A percentile compares a stretch with the other conserved stretches of the same genome.
These are phyloP conservation scores for Sylvietta virens DNA, from an alignment of 2,113 vertebrate genomes.

Conservation along the genomic window DNA sequence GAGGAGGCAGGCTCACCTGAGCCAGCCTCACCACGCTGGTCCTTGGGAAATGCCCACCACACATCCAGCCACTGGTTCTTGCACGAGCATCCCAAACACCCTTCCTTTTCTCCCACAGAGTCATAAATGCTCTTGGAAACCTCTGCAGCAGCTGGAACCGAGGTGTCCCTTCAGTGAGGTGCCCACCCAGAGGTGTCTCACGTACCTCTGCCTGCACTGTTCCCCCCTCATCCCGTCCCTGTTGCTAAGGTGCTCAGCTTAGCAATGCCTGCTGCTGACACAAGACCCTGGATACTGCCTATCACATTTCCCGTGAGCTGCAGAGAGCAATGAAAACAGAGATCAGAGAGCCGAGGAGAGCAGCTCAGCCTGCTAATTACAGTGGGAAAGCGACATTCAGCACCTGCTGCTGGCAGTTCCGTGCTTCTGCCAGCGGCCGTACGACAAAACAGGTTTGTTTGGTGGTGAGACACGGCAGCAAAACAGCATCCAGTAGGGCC, in stretches of 20 bases:
- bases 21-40: background rate
- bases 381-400: background rate
- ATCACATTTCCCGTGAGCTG: slow-evolving; percentile 28
- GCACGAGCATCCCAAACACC: background rate
- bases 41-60: background rate
- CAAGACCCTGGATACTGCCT: slow-evolving; percentile 7
- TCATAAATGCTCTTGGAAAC: background rate
- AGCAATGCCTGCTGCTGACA: background rate
- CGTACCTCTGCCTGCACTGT: background rate
- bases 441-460: background rate
- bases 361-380: slow-evolving; percentile 30
- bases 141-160: background rate
- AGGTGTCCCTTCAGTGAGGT: background rate
- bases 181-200: background rate
- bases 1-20: slow-evolving; percentile 42
- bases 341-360: background rate
- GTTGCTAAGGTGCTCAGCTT: slow-evolving; percentile 31
- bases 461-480: background rate
- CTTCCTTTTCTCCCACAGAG: background rate
- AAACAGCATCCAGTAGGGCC: background rate
- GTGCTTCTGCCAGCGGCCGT: background rate
- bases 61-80: background rate
- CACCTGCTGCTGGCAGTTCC: slow-evolving; percentile 5
- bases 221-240: background rate
- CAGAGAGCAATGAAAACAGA: slow-evolving; percentile 36